phyloP scores from a whole-genome alignment of 1,140 invertebrate species.

The Drosophila nasuta region DNA sequence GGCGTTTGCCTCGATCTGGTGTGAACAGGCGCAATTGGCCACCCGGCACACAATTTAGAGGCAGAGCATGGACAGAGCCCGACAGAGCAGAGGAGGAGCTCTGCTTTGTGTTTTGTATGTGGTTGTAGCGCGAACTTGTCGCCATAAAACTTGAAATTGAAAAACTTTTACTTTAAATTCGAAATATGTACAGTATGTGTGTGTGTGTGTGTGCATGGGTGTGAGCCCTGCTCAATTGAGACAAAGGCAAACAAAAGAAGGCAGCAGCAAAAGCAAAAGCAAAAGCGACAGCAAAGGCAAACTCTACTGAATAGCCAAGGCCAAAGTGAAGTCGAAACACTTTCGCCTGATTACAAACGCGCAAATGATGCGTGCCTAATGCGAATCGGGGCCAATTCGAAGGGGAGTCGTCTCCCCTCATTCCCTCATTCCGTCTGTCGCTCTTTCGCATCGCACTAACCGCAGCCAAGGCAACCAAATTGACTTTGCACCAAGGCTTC shows the following conservation, averaged over 20 bases:
- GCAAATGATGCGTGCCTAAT: conserved; percentile 83
- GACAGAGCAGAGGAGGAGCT: neutral
- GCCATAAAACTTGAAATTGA: conserved; percentile 82
- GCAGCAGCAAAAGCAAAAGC: neutral
- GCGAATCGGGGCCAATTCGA: conserved; percentile 52
- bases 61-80: neutral
- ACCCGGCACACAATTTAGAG: conserved; percentile 24
- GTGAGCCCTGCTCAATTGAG: conserved; percentile 52
- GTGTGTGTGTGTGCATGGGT: conserved; percentile 18
- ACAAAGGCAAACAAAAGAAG: conserved; percentile 51
- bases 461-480: conserved; percentile 39
- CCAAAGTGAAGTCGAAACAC: conserved; percentile 66
- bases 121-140: conserved; percentile 58
- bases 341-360: conserved; percentile 83
- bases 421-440: neutral
- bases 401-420: conserved; percentile 6
- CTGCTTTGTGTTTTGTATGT: conserved; percentile 10
- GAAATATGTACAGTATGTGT: conserved; percentile 50
- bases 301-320: conserved; percentile 25
- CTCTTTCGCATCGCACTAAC: conserved; percentile 1
- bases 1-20: conserved; percentile 15
- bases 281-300: neutral
- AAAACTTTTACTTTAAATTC: conserved; percentile 79
- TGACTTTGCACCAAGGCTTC: conserved; percentile 42
- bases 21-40: conserved; percentile 39